Evolutionary conservation across 2,113 vertebrate species (phyloP), one percentile per base, ranked within the genome.

Genomic region (Osmerus eperlanus): DNA sequence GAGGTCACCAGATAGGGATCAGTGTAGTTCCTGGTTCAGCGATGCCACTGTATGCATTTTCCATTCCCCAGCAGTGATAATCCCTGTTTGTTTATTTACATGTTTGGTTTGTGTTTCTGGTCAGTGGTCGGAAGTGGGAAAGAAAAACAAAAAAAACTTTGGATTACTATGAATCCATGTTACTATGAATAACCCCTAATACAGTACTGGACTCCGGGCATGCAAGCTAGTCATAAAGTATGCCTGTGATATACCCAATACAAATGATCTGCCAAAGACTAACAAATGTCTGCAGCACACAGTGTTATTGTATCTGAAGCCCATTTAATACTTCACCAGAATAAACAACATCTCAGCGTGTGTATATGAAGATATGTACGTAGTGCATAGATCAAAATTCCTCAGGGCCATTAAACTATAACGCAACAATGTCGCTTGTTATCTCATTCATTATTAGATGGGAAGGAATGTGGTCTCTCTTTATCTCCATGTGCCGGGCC

Each of bases 381-480:
- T 41, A 32, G 16, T n/a, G 32, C 63, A 19, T 65, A 3, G 15
- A 47, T 65, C 18, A 65, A 23, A 63, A 23, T 8, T 65, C 23
- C 18, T 67, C 47, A 19, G 58, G 21, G n/a, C 80, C 88, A 71
- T 85, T 78, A 84, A 82, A 67, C 71, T 66, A 12, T 74, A 78
- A 68, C 74, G 61, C 68, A 32, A 71, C 76, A 21, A 73, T 81
- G 78, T 80, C 87, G 79, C 78, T 78, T 83, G 89, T 89, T 88
- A 89, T 83, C 54, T 83, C 87, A 88, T 92, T 90, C 89, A 87
- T 92, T 91, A 91, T 91, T 88, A 89, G 85, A 51, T 87, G 87
- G 84, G 78, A 69, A 86, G 90, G 91, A 93, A 92, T 93, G 90
- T 81, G 87, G 77, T 78, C 85, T 85, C 84, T 75, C 89, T 91